Evolutionary conservation across 2,797 vertebrate species (phyloP), one percentile per base, ranked within the genome.

Genomic region (Argyrosomus regius): DNA sequence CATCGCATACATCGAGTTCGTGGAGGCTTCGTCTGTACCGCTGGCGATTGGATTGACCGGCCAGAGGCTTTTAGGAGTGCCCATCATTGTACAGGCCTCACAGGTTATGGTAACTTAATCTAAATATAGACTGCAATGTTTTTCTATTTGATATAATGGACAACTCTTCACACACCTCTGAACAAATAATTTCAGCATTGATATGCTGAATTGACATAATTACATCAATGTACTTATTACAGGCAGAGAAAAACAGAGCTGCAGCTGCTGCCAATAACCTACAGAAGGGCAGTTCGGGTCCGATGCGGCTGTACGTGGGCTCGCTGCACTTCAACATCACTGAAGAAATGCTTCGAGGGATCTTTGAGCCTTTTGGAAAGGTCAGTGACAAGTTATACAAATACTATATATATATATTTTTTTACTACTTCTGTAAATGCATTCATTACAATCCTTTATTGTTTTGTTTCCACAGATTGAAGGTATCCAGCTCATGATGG

Each of bases 401-500:
- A 8, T 6, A 5, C 1, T 1, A 62, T 14, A 35, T 7, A 35
- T 39, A 9, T 39, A 1, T 1, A 62, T 22, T 17, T 9, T 64
- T 39, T 49, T 10, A 28, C 6, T 35, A 6, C 0, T 10, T 14
- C 6, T 57, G 10, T 35, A 10, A 7, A 16, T 48, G 1, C 9
- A 22, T 50, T 76, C 18, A 31, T 54, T 20, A 64, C 20, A 16
- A 11, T 60, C 1, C 68, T 1, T 20, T 17, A 18, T 61, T 70
- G 39, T 64, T 57, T 78, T 54, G 17, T 59, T 63, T 45, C 35
- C 35, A 56, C 49, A 99, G 98, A 99, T 99, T 83, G 98, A 99
- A 92, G 98, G 98, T 80, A 99, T 99, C 87, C 98, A 99, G 78
- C 96, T 99, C 17, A 99, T 99, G 97, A 99, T 99, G 98, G 98